A percentile compares a stretch with the other conserved stretches of the same genome.
phyloP scores from a whole-genome alignment of 1,140 invertebrate genomes.

The Ctenoplectra terminalis region DNA sequence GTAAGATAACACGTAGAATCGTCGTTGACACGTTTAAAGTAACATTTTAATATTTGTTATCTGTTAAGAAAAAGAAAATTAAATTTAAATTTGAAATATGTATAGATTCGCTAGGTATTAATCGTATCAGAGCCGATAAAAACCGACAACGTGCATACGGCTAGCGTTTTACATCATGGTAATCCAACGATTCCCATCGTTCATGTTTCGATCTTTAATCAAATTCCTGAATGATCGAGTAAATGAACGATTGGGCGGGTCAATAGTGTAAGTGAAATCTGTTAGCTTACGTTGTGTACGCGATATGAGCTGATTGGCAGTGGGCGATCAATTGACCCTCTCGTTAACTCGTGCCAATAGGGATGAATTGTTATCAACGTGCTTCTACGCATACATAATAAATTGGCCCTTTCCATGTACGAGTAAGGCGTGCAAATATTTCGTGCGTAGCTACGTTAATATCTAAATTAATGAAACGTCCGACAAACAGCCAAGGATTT shows the following conservation, averaged over 20 bases:
- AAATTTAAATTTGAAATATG: constrained; percentile 13
- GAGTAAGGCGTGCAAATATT: constrained; percentile 44
- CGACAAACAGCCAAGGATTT: background rate
- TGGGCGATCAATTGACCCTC: constrained; percentile 81
- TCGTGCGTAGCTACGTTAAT: constrained; percentile 30
- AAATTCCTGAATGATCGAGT: constrained; percentile 63
- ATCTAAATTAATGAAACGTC: constrained; percentile 22
- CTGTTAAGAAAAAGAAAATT: background rate
- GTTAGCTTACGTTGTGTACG: constrained; percentile 72
- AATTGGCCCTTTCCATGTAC: constrained; percentile 67
- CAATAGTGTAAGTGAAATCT: constrained; percentile 80
- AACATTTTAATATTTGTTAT: background rate
- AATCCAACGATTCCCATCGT: constrained; percentile 62
- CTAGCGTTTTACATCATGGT: constrained; percentile 46
- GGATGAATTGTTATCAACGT: constrained; percentile 78
- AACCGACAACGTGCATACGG: constrained; percentile 33
- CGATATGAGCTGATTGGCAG: constrained; percentile 76
- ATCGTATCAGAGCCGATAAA: constrained; percentile 33
- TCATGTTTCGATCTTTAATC: constrained; percentile 72
- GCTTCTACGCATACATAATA: constrained; percentile 77
- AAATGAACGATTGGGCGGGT: constrained; percentile 71
- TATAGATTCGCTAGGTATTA: constrained; percentile 26
- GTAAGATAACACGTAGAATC: constrained; percentile 21
- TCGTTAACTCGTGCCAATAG: constrained; percentile 79
- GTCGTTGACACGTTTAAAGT: background rate